phyloP scores from a whole-genome alignment of 2,888 invertebrate genomes.

The Himalopsyche japonica region DNA sequence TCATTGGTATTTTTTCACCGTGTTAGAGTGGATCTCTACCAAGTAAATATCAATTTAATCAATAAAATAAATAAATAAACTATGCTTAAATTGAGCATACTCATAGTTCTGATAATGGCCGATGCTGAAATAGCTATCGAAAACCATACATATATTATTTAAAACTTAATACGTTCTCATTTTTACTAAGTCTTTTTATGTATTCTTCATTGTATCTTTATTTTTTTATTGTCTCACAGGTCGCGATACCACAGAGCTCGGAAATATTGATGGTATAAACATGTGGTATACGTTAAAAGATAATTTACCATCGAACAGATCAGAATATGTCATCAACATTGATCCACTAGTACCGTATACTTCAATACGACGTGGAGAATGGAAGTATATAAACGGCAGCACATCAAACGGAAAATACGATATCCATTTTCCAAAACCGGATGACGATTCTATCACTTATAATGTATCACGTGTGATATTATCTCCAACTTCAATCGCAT shows the following conservation, averaged over 20 bases:
- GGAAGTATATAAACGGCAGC: slow-evolving; percentile 76
- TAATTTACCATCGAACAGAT: slow-evolving; percentile 63
- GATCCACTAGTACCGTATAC: slow-evolving; percentile 76
- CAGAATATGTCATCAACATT: slow-evolving; percentile 80
- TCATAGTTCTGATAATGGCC: no score
- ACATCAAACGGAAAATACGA: background rate
- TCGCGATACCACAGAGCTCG: slow-evolving; percentile 46
- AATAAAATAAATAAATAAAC: no score
- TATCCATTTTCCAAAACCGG: background rate
- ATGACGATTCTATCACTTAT: background rate
- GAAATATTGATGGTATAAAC: slow-evolving; percentile 69
- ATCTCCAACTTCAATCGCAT: background rate
- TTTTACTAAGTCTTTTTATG: no score
- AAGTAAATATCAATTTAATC: no score
- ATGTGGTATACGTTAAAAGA: slow-evolving; percentile 72
- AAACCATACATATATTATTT: no score
- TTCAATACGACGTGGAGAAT: slow-evolving; percentile 70
- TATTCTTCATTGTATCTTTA: no score
- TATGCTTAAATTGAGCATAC: no score
- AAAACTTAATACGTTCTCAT: no score
- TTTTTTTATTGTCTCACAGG: slow-evolving; percentile 42
- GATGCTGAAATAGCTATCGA: no score
- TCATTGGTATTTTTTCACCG: no score
- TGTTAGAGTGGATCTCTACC: no score
- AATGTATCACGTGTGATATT: background rate